A percentile compares a stretch with the other conserved stretches of the same genome.
Evolutionary conservation across 1,140 invertebrate genomes (phyloP).

Genomic region (Drosophila trapezifrons): DNA sequence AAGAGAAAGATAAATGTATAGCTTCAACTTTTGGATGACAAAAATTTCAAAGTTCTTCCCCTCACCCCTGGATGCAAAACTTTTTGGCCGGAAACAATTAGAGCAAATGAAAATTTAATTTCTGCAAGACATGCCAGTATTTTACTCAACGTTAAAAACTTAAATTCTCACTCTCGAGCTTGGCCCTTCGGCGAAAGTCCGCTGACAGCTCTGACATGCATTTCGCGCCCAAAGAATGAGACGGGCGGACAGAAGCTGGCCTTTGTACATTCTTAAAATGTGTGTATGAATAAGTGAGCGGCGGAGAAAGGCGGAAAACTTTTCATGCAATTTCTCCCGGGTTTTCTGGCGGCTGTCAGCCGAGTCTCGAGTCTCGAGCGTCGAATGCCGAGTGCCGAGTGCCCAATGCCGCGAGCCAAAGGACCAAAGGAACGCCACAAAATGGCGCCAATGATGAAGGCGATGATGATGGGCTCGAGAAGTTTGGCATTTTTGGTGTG

Average conservation of each 20-base stretch:
- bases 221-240: slow-evolving; percentile 46
- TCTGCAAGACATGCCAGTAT: slow-evolving; percentile 15
- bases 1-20: too few relatives aligned
- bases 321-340: slow-evolving; percentile 33
- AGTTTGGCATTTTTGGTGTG: slow-evolving; percentile 17
- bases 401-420: slow-evolving; percentile 8
- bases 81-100: slow-evolving; percentile 36
- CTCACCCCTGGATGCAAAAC: not conserved
- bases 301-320: slow-evolving; percentile 30
- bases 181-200: slow-evolving; percentile 11
- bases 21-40: not conserved
- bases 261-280: slow-evolving; percentile 56
- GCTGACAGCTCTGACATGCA: slow-evolving; percentile 39
- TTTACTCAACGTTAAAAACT: slow-evolving; percentile 28
- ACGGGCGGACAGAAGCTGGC: slow-evolving; percentile 25
- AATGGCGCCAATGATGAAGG: slow-evolving; percentile 56
- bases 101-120: slow-evolving; percentile 36
- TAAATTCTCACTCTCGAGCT: slow-evolving; percentile 27
- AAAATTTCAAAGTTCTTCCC: not conserved
- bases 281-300: slow-evolving; percentile 42
- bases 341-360: slow-evolving; percentile 29
- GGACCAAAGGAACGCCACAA: slow-evolving; percentile 36
- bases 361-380: not conserved
- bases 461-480: slow-evolving; percentile 36
- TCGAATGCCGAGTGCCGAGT: slow-evolving; percentile 6